Evolutionary conservation across 2,113 vertebrate genomes (phyloP), one percentile per base, ranked within the genome.

Genomic region (Hemiscyllium ocellatum): DNA sequence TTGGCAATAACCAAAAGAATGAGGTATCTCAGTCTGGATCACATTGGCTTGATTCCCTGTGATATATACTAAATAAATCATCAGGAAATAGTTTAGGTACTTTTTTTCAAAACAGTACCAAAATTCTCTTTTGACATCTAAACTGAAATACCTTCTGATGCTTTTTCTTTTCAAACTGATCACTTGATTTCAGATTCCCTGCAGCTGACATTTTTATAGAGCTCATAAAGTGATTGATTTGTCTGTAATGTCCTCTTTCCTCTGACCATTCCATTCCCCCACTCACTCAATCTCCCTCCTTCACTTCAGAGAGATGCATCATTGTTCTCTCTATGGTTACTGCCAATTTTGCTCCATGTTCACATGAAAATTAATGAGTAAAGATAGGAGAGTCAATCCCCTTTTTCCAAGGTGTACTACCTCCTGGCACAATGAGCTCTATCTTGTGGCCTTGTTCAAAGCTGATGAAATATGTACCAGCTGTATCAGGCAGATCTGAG

Each of bases 381-480:
- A 89, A 13, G 52, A 61, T 61, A 56, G 29, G 56, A 12, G 56
- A 89, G 33, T 13, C 13, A 56, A 56, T 52, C 86, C 80, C 1
- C 33, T 56, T 89, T 42, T 61, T 89, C 86, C 24, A 95, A 70
- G 68, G n/a, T 95, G 42, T 70, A 72, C 68, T 42, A 13, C 50
- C 42, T 61, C 29, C 93, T 22, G 50, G 2, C 22, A 29, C 37
- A 72, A 50, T 94, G n/a, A 26, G 93, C 47, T 94, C 93, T 66
- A 70, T 94, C 66, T 42, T 70, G 50, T 42, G n/a, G 65, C n/a
- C 68, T 37, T 69, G 93, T 94, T 50, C 68, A 94, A 22, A 52
- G 26, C 37, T 50, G 93, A 70, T 95, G 37, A 95, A 70, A 95
- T 72, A 24, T 95, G 24, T 95, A 95, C 93, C 65, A 95, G 93